phyloP scores from a whole-genome alignment of 2,888 invertebrate genomes.

The Amiota mariae region DNA sequence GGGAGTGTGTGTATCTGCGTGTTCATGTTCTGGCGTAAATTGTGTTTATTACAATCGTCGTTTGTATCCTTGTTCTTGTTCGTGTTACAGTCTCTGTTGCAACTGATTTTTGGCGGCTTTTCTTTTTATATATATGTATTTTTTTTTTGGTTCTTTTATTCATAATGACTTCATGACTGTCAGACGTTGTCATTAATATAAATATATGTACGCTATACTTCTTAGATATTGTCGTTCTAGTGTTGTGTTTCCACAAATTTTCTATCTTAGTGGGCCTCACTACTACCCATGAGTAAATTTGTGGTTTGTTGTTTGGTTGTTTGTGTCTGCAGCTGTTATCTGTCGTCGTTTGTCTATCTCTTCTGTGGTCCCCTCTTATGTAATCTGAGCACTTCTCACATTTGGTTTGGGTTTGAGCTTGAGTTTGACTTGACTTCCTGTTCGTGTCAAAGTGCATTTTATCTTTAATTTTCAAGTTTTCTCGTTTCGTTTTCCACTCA shows the following conservation, averaged over 20 bases:
- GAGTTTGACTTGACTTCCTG: background rate
- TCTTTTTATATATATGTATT: no score
- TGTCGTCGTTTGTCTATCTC: background rate
- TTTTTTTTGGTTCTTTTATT: background rate
- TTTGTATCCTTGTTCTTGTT: background rate
- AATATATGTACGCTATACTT: background rate
- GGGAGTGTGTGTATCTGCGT: background rate
- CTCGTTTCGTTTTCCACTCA: slow-evolving; percentile 7
- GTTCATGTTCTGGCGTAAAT: slow-evolving; percentile 27
- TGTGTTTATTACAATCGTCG: slow-evolving; percentile 22
- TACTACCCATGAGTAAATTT: background rate
- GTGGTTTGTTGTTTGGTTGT: background rate
- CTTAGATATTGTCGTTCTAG: no score
- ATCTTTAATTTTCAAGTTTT: slow-evolving; percentile 24
- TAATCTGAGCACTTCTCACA: no score
- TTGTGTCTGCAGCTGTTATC: slow-evolving; percentile 7
- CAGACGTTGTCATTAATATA: slow-evolving; percentile 22
- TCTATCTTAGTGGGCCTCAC: no score
- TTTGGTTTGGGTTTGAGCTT: no score
- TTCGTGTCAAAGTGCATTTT: slow-evolving; percentile 33
- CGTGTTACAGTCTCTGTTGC: background rate
- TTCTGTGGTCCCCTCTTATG: background rate
- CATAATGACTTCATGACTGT: slow-evolving; percentile 24
- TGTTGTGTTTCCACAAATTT: no score
- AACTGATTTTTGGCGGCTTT: background rate